Evolutionary conservation across 2,888 invertebrate genomes (phyloP).

Genomic region (Limenitis arthemis): DNA sequence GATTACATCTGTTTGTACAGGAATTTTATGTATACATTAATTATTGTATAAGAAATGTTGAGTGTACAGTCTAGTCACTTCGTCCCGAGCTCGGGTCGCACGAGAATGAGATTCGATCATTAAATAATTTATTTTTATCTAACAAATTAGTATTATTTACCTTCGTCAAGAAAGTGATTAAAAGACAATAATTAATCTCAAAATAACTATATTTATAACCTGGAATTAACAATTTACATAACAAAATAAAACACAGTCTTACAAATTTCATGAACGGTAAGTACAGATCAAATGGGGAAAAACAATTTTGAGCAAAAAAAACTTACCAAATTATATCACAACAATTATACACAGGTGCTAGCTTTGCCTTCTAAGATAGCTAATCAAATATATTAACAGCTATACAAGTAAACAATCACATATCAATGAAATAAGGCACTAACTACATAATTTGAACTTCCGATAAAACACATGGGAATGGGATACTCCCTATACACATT

Average conservation of each 20-base stretch:
- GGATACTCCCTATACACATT: constrained; percentile 17
- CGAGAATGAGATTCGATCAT: constrained; percentile 54
- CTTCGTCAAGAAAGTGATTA: background rate
- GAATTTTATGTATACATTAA: constrained; percentile 62
- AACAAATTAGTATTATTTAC: constrained; percentile 21
- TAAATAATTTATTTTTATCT: constrained; percentile 70
- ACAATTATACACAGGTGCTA: constrained; percentile 46
- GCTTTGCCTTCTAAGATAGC: constrained; percentile 32
- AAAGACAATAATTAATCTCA: constrained; percentile 42
- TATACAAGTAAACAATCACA: constrained; percentile 13
- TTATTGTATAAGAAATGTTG: constrained; percentile 56
- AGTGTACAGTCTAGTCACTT: constrained; percentile 70
- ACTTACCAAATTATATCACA: constrained; percentile 61
- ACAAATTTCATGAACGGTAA: constrained; percentile 68
- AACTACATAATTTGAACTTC: constrained; percentile 30
- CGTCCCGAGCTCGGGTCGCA: constrained; percentile 65
- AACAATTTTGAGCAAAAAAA: constrained; percentile 58
- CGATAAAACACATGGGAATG: constrained; percentile 19
- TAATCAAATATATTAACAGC: constrained; percentile 8
- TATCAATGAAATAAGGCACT: constrained; percentile 51
- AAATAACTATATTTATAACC: constrained; percentile 70
- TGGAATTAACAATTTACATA: constrained; percentile 68
- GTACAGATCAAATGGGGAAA: constrained; percentile 54
- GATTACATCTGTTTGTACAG: constrained; percentile 65
- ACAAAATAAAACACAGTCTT: constrained; percentile 71